Evolutionary conservation across 2,888 invertebrate species (phyloP).

Genomic region (Caenorhabditis sp.): DNA sequence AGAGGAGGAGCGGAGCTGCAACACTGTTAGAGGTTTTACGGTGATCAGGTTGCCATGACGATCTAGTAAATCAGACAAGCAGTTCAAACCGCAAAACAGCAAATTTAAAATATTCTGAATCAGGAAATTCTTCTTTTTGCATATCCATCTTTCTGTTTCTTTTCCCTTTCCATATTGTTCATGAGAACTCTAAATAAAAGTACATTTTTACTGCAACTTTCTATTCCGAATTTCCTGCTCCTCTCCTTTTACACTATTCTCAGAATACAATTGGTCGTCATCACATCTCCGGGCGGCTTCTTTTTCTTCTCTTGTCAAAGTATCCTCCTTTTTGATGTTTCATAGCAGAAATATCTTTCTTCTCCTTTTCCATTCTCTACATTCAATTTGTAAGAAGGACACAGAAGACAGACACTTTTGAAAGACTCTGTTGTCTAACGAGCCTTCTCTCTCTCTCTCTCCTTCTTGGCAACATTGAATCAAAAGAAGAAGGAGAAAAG

Average conservation of each 20-base stretch:
- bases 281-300: conserved; percentile 22
- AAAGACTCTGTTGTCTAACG: conserved; percentile 42
- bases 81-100: too few species aligned
- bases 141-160: too few species aligned
- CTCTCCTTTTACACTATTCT: not conserved
- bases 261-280: conserved; percentile 50
- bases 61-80: too few species aligned
- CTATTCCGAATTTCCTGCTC: conserved; percentile 17
- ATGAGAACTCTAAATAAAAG: conserved; percentile 24
- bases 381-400: conserved; percentile 51
- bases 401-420: conserved; percentile 56
- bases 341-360: conserved; percentile 41
- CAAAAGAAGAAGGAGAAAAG: conserved; percentile 36
- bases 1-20: too few species aligned
- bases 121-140: too few species aligned
- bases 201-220: conserved; percentile 5
- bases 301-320: conserved; percentile 23
- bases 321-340: conserved; percentile 58
- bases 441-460: conserved; percentile 10
- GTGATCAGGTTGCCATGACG: too few species aligned
- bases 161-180: not conserved
- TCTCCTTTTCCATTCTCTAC: conserved; percentile 11
- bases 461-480: conserved; percentile 56
- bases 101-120: too few species aligned
- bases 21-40: too few species aligned